phyloP scores from a whole-genome alignment of 2,888 invertebrate species.

The Tromatobia lineatoria region DNA sequence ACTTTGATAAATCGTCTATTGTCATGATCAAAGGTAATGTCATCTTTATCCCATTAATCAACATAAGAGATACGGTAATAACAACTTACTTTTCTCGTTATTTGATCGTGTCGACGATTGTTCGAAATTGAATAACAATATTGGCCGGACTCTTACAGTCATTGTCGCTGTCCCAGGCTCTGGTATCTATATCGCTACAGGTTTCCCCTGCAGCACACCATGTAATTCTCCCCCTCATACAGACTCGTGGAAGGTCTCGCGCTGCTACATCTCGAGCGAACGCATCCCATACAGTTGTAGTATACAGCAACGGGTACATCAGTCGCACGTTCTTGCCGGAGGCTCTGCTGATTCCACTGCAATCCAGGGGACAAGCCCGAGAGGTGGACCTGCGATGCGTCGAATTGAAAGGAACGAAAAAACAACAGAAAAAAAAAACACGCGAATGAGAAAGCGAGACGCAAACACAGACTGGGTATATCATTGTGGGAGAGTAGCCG shows the following conservation, averaged over 20 bases:
- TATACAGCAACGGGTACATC: slow-evolving; percentile 46
- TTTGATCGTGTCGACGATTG: slow-evolving; percentile 29
- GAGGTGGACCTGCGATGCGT: slow-evolving; percentile 34
- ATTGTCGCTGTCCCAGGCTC: slow-evolving; percentile 6
- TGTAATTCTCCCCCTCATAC: slow-evolving; percentile 44
- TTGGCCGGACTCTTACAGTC: neutral
- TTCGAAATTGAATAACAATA: slow-evolving; percentile 30
- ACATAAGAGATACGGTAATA: neutral
- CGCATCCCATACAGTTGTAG: slow-evolving; percentile 31
- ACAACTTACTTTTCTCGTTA: neutral
- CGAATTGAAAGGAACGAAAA: slow-evolving; percentile 22
- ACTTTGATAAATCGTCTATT: neutral
- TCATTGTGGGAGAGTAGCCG: slow-evolving; percentile 51
- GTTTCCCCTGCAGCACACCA: slow-evolving; percentile 22
- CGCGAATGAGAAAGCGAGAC: slow-evolving; percentile 41
- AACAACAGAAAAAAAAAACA: slow-evolving; percentile 15
- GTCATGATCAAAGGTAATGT: neutral
- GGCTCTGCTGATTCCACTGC: slow-evolving; percentile 49
- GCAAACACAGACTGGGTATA: slow-evolving; percentile 71
- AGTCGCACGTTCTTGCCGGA: slow-evolving; percentile 46
- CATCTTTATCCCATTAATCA: neutral
- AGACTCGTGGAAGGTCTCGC: slow-evolving; percentile 6
- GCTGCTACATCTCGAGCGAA: slow-evolving; percentile 32
- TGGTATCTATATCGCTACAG: slow-evolving; percentile 1
- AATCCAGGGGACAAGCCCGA: slow-evolving; percentile 13